phyloP scores from a whole-genome alignment of 2,888 invertebrate genomes.

The Eristalis intricaria region DNA sequence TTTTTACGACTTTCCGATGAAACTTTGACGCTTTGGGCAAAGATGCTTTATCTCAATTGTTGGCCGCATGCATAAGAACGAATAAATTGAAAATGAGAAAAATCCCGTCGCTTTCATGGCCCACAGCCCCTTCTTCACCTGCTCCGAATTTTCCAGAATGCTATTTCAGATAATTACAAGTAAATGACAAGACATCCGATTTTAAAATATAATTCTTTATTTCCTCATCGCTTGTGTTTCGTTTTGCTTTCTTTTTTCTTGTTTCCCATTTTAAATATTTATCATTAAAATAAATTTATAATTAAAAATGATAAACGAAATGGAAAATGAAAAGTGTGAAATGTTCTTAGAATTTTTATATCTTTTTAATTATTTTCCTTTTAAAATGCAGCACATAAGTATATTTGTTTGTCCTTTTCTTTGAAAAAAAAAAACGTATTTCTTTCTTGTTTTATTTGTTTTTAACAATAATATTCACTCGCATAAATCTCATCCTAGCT shows the following conservation, averaged over 20 bases:
- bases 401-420: conserved; percentile 7
- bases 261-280: conserved; percentile 20
- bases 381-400: conserved; percentile 70
- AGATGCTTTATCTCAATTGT: too few species aligned
- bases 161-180: not conserved
- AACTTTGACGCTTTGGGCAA: too few species aligned
- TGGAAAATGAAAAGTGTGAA: conserved; percentile 61
- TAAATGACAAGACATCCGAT: not conserved
- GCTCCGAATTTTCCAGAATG: not conserved
- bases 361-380: conserved; percentile 17
- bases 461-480: conserved; percentile 1
- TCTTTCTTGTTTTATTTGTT: conserved; percentile 1
- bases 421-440: not conserved
- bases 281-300: conserved; percentile 41
- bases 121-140: too few species aligned
- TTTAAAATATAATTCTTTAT: conserved; percentile 72
- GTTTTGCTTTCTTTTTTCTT: conserved; percentile 51
- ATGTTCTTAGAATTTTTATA: conserved; percentile 50
- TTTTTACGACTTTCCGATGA: too few species aligned
- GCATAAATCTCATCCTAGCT: conserved; percentile 4
- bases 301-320: conserved; percentile 55
- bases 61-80: too few species aligned
- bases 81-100: too few species aligned
- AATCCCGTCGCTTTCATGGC: too few species aligned
- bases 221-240: conserved; percentile 58